Conservation (phyloP, 2,113 vertebrate genomes). For the Anarhynchus alexandrinus region DNA sequence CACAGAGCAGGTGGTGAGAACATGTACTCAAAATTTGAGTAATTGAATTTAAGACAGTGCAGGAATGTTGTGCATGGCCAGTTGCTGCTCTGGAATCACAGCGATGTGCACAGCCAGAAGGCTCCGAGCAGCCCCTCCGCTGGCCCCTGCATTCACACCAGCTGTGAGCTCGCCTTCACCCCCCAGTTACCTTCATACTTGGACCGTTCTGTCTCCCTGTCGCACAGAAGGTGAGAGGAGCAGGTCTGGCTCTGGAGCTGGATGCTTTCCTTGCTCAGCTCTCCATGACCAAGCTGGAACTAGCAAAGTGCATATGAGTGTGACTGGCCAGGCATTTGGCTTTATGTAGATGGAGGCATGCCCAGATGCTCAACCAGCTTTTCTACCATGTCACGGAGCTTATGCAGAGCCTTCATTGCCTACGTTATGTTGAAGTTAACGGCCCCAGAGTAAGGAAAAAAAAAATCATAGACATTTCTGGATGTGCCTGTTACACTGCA, state of each 20-base stretch:
- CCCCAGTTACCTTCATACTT: not conserved
- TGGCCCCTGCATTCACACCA: not conserved
- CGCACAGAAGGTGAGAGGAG: not conserved
- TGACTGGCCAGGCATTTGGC: not conserved
- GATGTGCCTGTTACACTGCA: not conserved
- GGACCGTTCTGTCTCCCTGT: not conserved
- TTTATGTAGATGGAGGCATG: not conserved
- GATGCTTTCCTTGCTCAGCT: not conserved
- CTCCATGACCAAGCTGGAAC: not conserved
- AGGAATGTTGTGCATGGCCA: not conserved
- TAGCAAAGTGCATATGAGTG: too few relatives aligned
- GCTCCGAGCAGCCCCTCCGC: not conserved
- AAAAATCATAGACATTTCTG: not conserved
- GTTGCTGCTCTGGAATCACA: not conserved
- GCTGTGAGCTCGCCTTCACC: not conserved
- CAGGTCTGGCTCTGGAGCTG: not conserved
- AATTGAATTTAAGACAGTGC: not conserved
- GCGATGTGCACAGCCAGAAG: not conserved
- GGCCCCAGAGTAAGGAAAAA: not conserved
- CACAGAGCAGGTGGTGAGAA: not conserved
- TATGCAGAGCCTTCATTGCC: not conserved
- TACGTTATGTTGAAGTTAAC: not conserved
- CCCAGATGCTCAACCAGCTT: not conserved
- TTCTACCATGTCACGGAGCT: rapidly evolving
- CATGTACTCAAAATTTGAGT: not conserved